Evolutionary conservation across 2,797 vertebrate species (phyloP).

Genomic region (Leucoraja ocellata): DNA sequence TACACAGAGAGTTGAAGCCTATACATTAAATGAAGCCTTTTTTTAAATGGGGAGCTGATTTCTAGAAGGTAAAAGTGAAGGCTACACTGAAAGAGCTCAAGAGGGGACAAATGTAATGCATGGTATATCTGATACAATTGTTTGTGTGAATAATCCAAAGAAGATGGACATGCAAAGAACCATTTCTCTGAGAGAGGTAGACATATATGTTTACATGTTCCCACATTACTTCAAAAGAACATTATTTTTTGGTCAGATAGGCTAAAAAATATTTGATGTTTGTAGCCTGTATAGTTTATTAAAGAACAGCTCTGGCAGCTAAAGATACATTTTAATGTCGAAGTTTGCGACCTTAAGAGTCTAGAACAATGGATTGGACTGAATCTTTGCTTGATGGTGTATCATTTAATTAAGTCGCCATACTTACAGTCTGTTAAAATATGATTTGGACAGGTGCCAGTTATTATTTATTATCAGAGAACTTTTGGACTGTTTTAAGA

Average conservation of each 20-base stretch:
- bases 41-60: not conserved
- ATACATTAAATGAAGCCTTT: not conserved
- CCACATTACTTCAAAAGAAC: not conserved
- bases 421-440: not conserved
- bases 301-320: not conserved
- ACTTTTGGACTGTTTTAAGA: not conserved
- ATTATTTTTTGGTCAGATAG: not conserved
- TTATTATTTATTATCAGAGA: not conserved
- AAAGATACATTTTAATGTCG: not conserved
- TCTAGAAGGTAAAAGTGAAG: not conserved
- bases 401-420: not conserved
- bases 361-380: not conserved
- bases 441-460: not conserved
- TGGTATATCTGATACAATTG: not conserved
- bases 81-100: not conserved
- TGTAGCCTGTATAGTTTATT: not conserved
- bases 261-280: not conserved
- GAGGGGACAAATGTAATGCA: not conserved
- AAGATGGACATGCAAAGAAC: not conserved
- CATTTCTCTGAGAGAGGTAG: not conserved
- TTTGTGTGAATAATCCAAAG: not conserved
- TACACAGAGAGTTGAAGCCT: not conserved
- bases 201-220: not conserved
- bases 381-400: not conserved
- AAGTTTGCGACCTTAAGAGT: not conserved